Base-by-base conservation (phyloP, 2,113 vertebrate genomes). In the Poeciliopsis retropinna region DNA sequence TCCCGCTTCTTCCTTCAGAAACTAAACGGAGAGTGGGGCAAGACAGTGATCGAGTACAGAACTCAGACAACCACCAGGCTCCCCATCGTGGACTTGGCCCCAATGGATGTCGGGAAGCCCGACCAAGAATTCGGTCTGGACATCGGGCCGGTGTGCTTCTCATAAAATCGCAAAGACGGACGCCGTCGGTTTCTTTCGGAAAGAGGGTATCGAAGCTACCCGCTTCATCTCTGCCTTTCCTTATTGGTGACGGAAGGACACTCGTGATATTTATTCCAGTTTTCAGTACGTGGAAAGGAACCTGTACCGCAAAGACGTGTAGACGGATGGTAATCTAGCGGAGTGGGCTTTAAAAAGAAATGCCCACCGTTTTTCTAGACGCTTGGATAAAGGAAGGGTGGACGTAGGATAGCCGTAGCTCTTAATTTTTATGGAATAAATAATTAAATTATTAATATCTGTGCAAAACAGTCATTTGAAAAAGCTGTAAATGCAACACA, bases 81-180 rank as follows among this genome's bases (percentile, higher is more conserved):
- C 72, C 98, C 98, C 4, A 92, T 99, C 39, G 79, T 96, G 76
- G 98, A 99, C 64, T 88, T 99, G 47, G 97, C 97, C 9, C 95
- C 96, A 0, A 94, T 99, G 94, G 98, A 99, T 81, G 81, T 99
- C 32, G 98, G 98, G 73, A 87, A 91, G 5, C 71, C 94, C 0
- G 94, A 97, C 66, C 97, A 99, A 91, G 98, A 99, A 75, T 99
- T 99, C 75, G 98, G 98, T 80, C 9, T 96, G 31, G 97, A 98
- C 86, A 87, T 99, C 37, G 97, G 98, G 72, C 96, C 97, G 0
- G 97, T 98, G 92, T 99, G 98, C 91, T 99, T 98, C 92, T 96
- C 96, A 81, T 99, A 95, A 95, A 89, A 75, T 89, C 22, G 67
- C 68, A 67, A 32, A 57, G 60, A 73, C 57, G 82, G 74, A 84